These are phyloP conservation scores for Hydrophis major DNA, from an alignment of 2,797 vertebrate genomes.

Conservation along the genomic window DNA sequence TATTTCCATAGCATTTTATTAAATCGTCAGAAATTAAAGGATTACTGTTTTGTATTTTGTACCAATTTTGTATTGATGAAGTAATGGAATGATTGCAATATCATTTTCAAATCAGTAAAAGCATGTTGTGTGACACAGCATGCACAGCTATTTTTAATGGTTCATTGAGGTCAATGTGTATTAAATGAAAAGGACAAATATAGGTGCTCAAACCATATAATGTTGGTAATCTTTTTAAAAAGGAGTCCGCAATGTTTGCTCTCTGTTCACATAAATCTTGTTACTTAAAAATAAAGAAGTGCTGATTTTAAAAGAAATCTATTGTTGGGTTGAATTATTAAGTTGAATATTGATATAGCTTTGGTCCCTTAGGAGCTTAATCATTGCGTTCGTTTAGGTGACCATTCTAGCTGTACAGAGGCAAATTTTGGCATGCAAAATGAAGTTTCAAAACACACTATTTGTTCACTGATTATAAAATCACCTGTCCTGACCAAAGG, in stretches of 20 bases:
- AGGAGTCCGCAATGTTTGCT: neutral
- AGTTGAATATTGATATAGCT: neutral
- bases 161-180: neutral
- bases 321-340: neutral
- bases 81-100: neutral
- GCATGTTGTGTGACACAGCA: neutral
- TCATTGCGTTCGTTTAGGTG: neutral
- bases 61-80: too few relatives aligned
- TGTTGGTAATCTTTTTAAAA: neutral
- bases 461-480: conserved; percentile 30
- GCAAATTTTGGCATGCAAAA: conserved; percentile 16
- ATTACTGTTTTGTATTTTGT: neutral
- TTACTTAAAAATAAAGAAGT: neutral
- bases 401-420: conserved; percentile 8
- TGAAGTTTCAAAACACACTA: conserved; percentile 18
- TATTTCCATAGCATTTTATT: neutral
- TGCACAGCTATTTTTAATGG: neutral
- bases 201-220: neutral
- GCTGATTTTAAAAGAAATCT: neutral
- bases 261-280: neutral
- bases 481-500: conserved; percentile 21
- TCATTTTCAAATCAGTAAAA: neutral
- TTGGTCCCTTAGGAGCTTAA: neutral
- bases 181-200: neutral
- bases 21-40: neutral